Conservation (phyloP, 2,888 invertebrate species). For the Philaethria dido region DNA sequence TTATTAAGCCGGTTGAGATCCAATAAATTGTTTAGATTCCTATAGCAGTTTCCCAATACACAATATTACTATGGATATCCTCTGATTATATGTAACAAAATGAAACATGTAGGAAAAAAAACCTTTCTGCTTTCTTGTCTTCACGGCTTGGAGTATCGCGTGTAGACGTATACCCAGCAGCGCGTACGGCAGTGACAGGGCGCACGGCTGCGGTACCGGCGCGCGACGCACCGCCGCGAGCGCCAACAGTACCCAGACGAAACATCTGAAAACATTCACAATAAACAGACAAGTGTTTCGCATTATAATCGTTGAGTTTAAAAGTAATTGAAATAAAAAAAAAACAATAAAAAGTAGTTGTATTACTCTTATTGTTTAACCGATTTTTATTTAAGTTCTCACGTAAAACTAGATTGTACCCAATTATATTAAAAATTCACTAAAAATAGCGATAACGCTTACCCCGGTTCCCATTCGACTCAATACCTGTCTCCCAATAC, state of each 20-base stretch:
- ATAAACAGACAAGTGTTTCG: background rate
- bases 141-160: conserved; percentile 91
- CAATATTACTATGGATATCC: background rate
- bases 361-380: too few relatives aligned
- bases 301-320: background rate
- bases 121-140: conserved; percentile 91
- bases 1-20: too few relatives aligned
- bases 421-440: too few relatives aligned
- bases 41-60: too few relatives aligned
- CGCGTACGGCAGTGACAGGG: conserved; percentile 98
- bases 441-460: too few relatives aligned
- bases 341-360: too few relatives aligned
- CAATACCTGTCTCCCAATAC: conserved; percentile 87
- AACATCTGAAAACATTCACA: conserved; percentile 57
- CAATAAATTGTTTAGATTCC: too few relatives aligned
- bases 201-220: conserved; percentile 81
- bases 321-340: background rate
- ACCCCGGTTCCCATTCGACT: conserved; percentile 78
- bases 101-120: conserved; percentile 36
- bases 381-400: too few relatives aligned
- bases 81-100: background rate
- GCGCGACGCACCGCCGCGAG: conserved; percentile 66
- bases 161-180: conserved; percentile 96
- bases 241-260: conserved; percentile 69
- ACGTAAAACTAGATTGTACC: too few relatives aligned